Evolutionary conservation across 2,888 invertebrate genomes (phyloP), one percentile per base, ranked within the genome.

Genomic region (Arge pagana): DNA sequence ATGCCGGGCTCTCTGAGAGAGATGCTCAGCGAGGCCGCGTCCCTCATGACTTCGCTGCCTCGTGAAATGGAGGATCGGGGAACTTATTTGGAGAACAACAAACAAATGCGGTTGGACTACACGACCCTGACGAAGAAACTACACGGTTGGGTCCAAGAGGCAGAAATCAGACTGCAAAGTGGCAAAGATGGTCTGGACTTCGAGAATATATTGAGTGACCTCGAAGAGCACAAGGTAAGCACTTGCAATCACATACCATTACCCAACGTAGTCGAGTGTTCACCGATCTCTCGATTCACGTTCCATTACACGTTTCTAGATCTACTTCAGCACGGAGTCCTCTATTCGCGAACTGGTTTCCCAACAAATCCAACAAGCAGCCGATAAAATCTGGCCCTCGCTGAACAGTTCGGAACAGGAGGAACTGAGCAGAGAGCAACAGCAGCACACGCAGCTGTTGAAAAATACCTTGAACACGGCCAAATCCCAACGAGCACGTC

Each of bases 321-420:
- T 86, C 30, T 93, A 90, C 83, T 93, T 93, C 73, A 85, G 86
- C 56, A 88, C 88, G 33, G 91, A 93, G 67, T 81, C 85, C 0
- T 83, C 85, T 16, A 88, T 91, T 70, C 86, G 88, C 53, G 90
- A 90, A 67, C 79, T 93, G 58, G 88, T 93, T 4, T 86, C 89
- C 1, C 89, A 89, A 59, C 85, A 87, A 53, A 89, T 93, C 70
- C 90, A 92, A 66, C 88, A 89, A 54, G 86, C 89, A 2, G 90
- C 91, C 0, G 92, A 94, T 65, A 89, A 89, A 66, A 92, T 94
- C 51, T 92, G 92, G 89, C 89, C 93, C 0, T 93, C 93, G 1
- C 77, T 94, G 23, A 86, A 86, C 19, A 82, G 86, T 5, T 82
- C 86, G 15, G 92, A 93, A 66, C 92, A 93, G 64, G 90, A 92